Evolutionary conservation across 53 echinoderm and acorn worm genomes (phyloP).

Genomic region (Holothuria leucospilota): DNA sequence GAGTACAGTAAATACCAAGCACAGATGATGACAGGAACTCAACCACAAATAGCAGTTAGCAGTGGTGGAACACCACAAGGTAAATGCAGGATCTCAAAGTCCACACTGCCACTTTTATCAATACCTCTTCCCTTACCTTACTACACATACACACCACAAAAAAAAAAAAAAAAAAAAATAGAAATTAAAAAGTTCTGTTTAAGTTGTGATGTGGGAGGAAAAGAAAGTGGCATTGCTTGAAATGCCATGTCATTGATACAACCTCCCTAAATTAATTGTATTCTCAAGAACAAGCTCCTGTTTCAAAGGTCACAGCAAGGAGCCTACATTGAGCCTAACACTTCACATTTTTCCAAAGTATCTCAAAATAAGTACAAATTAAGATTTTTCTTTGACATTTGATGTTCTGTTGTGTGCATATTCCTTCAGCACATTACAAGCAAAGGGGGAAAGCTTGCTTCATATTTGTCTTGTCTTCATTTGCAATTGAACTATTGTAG

Average conservation of each 20-base stretch:
- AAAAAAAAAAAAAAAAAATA: too few relatives aligned
- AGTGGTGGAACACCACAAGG: slow-evolving; percentile 60
- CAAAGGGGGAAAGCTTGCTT: too few relatives aligned
- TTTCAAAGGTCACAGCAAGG: neutral
- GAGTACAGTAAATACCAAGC: slow-evolving; percentile 88
- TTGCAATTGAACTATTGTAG: too few relatives aligned
- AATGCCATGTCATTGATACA: slow-evolving; percentile 65
- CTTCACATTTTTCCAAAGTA: too few relatives aligned
- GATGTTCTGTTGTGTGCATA: too few relatives aligned
- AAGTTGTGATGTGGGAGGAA: slow-evolving; percentile 47
- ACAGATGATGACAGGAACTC: slow-evolving; percentile 64
- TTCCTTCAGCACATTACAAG: too few relatives aligned
- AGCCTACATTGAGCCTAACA: slow-evolving; percentile 33
- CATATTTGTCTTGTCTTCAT: too few relatives aligned
- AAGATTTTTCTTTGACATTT: too few relatives aligned
- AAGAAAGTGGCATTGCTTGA: slow-evolving; percentile 64
- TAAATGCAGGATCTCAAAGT: neutral
- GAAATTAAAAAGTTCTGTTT: too few relatives aligned
- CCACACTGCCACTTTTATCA: too few relatives aligned
- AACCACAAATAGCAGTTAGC: slow-evolving; percentile 56
- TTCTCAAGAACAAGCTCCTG: slow-evolving; percentile 38
- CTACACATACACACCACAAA: too few relatives aligned
- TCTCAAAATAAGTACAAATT: too few relatives aligned
- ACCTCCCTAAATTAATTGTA: slow-evolving; percentile 67
- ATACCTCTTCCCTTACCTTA: neutral